These are phyloP conservation scores for Drosophila paramelanica DNA, from an alignment of 2,888 invertebrate genomes.

Conservation along the genomic window DNA sequence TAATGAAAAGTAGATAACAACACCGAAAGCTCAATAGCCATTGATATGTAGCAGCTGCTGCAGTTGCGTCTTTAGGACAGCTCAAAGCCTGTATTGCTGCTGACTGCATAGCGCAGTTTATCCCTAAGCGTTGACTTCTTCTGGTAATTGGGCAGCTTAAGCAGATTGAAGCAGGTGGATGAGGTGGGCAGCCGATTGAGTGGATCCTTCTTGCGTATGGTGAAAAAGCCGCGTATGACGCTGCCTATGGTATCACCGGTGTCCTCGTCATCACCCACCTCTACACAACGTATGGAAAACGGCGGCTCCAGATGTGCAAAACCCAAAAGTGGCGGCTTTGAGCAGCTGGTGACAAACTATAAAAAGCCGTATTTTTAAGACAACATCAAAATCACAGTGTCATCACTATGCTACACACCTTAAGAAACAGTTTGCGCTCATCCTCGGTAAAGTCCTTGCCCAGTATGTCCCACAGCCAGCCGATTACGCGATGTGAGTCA, in stretches of 20 bases:
- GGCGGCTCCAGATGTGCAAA: slow-evolving; percentile 98
- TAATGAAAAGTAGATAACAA: slow-evolving; percentile 34
- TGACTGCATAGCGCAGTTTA: slow-evolving; percentile 98
- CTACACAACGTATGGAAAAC: slow-evolving; percentile 99
- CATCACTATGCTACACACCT: slow-evolving; percentile 87
- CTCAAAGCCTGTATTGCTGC: slow-evolving; percentile 99
- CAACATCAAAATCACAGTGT: neutral
- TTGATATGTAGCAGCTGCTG: slow-evolving; percentile 46
- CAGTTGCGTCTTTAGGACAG: slow-evolving; percentile 89
- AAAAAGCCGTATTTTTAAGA: neutral
- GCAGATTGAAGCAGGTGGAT: slow-evolving; percentile 99
- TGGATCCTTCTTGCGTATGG: slow-evolving; percentile 97
- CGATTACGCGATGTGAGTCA: slow-evolving; percentile 96
- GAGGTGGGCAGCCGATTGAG: slow-evolving; percentile 98
- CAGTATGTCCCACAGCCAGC: slow-evolving; percentile 99
- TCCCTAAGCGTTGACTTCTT: slow-evolving; percentile 97
- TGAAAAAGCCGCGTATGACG: slow-evolving; percentile 98
- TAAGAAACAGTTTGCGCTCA: slow-evolving; percentile 97
- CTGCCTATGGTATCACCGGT: slow-evolving; percentile 92
- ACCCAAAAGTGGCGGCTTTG: slow-evolving; percentile 97
- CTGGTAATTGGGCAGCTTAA: slow-evolving; percentile 99
- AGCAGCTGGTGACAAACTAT: slow-evolving; percentile 97
- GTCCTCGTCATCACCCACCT: slow-evolving; percentile 99
- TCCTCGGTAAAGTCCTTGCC: slow-evolving; percentile 96
- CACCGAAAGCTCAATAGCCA: slow-evolving; percentile 44